phyloP scores from a whole-genome alignment of 2,113 vertebrate genomes.

The Myxocyprinus asiaticus region DNA sequence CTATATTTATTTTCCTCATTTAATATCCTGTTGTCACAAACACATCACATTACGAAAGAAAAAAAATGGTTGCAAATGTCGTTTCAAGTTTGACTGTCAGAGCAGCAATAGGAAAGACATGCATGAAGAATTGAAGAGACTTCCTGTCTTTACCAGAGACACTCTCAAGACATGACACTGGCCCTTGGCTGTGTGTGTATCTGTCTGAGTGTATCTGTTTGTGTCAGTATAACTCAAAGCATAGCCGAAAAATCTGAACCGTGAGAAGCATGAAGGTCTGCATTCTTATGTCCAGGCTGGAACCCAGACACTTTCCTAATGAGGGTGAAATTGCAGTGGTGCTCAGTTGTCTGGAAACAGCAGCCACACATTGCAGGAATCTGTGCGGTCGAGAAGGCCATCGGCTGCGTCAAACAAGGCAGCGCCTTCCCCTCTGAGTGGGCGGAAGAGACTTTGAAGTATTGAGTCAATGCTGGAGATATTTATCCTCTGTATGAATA shows the following conservation, averaged over 20 bases:
- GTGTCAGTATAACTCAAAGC: constrained; percentile 22
- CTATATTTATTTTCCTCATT: neutral
- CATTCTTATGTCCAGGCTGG: constrained; percentile 7
- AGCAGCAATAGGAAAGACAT: constrained; percentile 56
- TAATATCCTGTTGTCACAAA: neutral
- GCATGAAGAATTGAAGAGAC: constrained; percentile 53
- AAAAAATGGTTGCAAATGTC: neutral
- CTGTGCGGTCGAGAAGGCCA: neutral
- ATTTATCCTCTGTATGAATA: constrained; percentile 35
- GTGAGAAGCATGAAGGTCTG: constrained; percentile 23
- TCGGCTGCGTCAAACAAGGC: constrained; percentile 27
- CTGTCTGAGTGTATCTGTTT: neutral
- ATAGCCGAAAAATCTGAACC: constrained; percentile 10
- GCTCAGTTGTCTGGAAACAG: constrained; percentile 22
- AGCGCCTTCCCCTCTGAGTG: constrained; percentile 14
- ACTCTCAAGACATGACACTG: constrained; percentile 26
- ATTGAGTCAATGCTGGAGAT: constrained; percentile 2
- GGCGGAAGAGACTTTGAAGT: constrained; percentile 30
- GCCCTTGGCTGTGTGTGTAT: neutral
- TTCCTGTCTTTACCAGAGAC: constrained; percentile 42
- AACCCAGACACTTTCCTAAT: constrained; percentile 34
- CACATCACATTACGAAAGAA: neutral
- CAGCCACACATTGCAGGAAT: constrained; percentile 13
- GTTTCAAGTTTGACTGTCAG: constrained; percentile 52
- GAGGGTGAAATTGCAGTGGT: constrained; percentile 43